Evolutionary conservation across 2,797 vertebrate genomes (phyloP), one percentile per base, ranked within the genome.

Genomic region (Scolopax rusticola): DNA sequence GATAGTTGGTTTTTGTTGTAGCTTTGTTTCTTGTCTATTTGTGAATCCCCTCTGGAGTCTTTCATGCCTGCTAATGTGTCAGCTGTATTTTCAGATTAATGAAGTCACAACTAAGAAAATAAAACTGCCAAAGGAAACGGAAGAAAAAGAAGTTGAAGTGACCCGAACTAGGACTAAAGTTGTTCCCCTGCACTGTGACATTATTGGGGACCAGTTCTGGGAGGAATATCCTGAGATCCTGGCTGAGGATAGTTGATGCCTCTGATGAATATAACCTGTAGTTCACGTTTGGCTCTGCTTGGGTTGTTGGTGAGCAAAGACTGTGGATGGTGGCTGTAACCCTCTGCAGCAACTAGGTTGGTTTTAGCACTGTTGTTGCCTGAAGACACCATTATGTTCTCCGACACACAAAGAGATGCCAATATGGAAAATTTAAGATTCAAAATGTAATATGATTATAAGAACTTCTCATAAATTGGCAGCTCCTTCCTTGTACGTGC

Each of bases 141-240:
- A 98, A 82, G 99, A 98, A 94, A 98, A 98, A 89, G 98, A 98
- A 45, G 98, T 99, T 43, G 81, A 95, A 24, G 98, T 99, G 90
- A 99, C 97, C 1, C 98, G 98, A 43, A 98, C 96, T 90, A 98
- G 98, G 96, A 98, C 95, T 65, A 97, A 94, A 94, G 97, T 99
- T 57, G 95, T 98, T 74, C 89, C 98, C 33, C 91, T 98, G 92
- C 98, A 99, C 95, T 99, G 98, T 33, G 99, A 99, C 94, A 97
- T 99, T 40, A 99, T 99, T 50, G 98, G 99, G 51, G 98, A 99
- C 28, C 97, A 98, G 92, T 99, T 99, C 97, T 99, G 99, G 99
- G 98, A 99, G 74, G 98, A 99, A 50, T 98, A 99, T 95, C 98
- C 98, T 3, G 98, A 98, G 86, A 98, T 99, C 95, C 97, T 99